Base-by-base conservation (phyloP, 2,888 invertebrate species). In the Pasiphila rectangulata region DNA sequence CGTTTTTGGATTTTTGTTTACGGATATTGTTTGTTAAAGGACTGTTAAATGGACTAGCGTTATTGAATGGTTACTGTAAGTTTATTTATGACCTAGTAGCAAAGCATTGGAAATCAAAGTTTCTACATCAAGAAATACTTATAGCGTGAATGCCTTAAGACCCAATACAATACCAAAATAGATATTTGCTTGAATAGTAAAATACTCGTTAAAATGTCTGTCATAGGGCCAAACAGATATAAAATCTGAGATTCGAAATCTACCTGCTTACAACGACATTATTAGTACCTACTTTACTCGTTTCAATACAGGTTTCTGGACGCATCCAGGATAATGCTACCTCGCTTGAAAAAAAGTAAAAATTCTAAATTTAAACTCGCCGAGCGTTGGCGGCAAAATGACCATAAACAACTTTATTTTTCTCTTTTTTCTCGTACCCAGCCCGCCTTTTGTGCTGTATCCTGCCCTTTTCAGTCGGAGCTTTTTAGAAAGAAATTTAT, bases 401-500 rank as follows among this genome's bases (percentile, higher is more conserved):
- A 72, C 75, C 83, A 83, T 85, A 86, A 84, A 86, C 81, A 84
- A 83, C 68, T 74, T 81, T 40, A 51, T 42, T 42, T 51, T 47
- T 38, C 17, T 46, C 75, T 79, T 81, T 80, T 80, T 78, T 72
- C 71, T 69, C 64, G 59, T 65, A 67, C 69, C 60, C 77, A 72
- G 75, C 72, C 76, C 72, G 74, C 73, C 80, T 75, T 64, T 85
- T 87, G 83, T 83, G 74, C 57, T 71, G 73, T 79, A 87, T 87
- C 87, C 86, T 86, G 87, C 76, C 77, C 85, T 83, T 86, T 86
- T 85, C 84, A 85, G 75, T 72, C 79, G 72, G 67, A 72, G 75
- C 87, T 88, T 88, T 87, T 86, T 85, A 87, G 74, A 76, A 76
- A 83, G 79, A 86, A 80, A 87, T 88, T 88, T 87, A 87, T 87